Base-by-base conservation (phyloP, 2,888 invertebrate genomes). In the Clepsis dumicolana region DNA sequence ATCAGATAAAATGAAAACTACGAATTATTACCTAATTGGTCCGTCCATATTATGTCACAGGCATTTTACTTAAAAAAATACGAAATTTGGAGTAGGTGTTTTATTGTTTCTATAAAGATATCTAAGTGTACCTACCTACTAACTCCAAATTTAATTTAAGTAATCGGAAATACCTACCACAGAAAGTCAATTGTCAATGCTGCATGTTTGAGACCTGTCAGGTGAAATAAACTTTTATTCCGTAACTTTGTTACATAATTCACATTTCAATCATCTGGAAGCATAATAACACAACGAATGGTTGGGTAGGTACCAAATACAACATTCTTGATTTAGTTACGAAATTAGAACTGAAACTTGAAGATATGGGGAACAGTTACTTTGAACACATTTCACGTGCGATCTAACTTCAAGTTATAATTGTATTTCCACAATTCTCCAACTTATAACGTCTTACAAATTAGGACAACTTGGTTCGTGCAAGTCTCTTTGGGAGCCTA, bases 381-480 rank as follows among this genome's bases (percentile, higher is more conserved):
- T 66, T 56, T 4, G 61, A 65, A 65, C 60, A 60, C 60, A 66
- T 62, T 66, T 61, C 66, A 66, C 61, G 61, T 66, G 61, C 66
- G 66, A 61, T 66, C 59, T 65, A 65, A 65, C 60, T 61, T 48
- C 25, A 62, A 66, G 61, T 66, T 66, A 66, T 66, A 66, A 66
- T 66, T 54, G 61, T 66, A 66, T 66, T 66, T 61, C 66, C 66
- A 54, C 66, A 66, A 66, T 35, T 61, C 54, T 61, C 61, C 44
- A 61, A 66, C 66, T 66, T 66, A 61, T 66, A 66, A 66, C 66
- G 54, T 66, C 66, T 61, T 66, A 54, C 54, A 66, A 66, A 66
- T 61, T 61, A 54, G 61, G 54, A 35, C 25, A 61, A 48, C 35
- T 52, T 27, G 29, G 60, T 25, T 66, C 48, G 29, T 29, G 66